Conservation (phyloP, 2,113 vertebrate species). For the Alosa alosa region DNA sequence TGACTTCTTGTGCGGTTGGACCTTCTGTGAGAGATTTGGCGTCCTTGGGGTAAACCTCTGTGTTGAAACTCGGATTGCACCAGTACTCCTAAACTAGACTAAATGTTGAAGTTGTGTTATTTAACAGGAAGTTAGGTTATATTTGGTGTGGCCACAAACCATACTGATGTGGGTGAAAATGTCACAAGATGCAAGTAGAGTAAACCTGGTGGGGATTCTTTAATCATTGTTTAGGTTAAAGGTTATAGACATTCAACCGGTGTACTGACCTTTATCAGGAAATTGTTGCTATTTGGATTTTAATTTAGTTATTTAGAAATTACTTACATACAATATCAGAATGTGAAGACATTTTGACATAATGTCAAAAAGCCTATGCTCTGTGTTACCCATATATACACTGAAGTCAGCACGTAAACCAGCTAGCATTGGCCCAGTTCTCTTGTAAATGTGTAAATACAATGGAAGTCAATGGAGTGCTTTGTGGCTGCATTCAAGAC, state of each 20-base stretch:
- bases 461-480: too few relatives aligned
- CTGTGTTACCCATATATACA: too few relatives aligned
- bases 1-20: slow-evolving; percentile 96
- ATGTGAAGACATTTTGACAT: too few relatives aligned
- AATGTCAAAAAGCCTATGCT: too few relatives aligned
- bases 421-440: too few relatives aligned
- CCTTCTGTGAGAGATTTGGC: slow-evolving; percentile 89
- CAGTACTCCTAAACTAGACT: not conserved
- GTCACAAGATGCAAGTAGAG: not conserved
- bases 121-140: too few relatives aligned
- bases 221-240: not conserved
- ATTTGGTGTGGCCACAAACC: not conserved
- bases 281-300: too few relatives aligned
- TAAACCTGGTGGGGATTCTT: not conserved
- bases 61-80: not conserved
- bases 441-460: too few relatives aligned
- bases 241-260: not conserved
- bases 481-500: too few relatives aligned
- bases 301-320: too few relatives aligned
- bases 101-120: not conserved
- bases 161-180: not conserved
- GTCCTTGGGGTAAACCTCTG: slow-evolving; percentile 86
- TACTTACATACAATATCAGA: too few relatives aligned
- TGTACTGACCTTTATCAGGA: not conserved
- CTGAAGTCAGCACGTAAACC: too few relatives aligned